Evolutionary conservation across 2,113 vertebrate species (phyloP).

Genomic region (Xiphorhynchus elegans): DNA sequence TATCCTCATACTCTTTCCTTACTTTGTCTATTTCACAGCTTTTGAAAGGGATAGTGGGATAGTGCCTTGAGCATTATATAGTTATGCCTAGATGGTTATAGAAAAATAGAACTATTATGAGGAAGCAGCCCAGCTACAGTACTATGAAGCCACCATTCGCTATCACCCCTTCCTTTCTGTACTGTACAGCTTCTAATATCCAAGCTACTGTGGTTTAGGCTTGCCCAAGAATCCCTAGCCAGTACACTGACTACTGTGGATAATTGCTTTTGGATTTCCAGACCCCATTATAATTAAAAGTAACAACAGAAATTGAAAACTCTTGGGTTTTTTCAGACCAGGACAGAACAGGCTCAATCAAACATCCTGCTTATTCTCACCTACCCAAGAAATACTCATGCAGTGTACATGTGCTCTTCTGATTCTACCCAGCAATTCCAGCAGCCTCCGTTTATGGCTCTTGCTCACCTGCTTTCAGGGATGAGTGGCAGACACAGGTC

Average conservation of each 20-base stretch:
- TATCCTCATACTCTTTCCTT: not conserved
- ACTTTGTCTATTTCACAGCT: not conserved
- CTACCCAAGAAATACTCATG: not conserved
- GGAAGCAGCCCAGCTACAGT: not conserved
- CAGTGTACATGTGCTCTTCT: rapidly evolving
- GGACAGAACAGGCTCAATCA: not conserved
- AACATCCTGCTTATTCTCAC: not conserved
- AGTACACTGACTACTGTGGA: not conserved
- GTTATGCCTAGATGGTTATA: not conserved
- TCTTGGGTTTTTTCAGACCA: not conserved
- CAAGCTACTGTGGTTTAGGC: rapidly evolving
- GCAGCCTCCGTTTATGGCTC: not conserved
- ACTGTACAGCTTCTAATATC: not conserved
- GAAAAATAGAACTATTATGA: not conserved
- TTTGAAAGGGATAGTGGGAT: not conserved
- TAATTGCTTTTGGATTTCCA: not conserved
- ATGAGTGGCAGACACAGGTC: not conserved
- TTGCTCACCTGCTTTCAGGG: not conserved
- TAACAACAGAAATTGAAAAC: not conserved
- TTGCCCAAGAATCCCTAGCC: not conserved
- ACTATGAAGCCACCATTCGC: not conserved
- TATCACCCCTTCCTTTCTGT: not conserved
- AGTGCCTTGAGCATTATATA: not conserved
- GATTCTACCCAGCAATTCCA: not conserved
- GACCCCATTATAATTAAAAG: not conserved